Evolutionary conservation across 2,888 invertebrate species (phyloP).

Genomic region (Apeira syringaria): DNA sequence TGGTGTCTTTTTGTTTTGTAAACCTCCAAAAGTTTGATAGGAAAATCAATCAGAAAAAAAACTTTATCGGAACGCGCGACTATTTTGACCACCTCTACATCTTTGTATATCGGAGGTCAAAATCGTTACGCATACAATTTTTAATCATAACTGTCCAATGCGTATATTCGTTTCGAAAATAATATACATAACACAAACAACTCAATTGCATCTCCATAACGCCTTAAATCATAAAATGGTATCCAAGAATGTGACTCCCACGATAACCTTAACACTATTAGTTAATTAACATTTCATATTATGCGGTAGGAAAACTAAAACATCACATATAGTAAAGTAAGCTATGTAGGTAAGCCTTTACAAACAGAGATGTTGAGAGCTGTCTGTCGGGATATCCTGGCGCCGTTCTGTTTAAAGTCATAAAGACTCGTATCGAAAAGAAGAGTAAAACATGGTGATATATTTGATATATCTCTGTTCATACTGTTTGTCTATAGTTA

Average conservation of each 20-base stretch:
- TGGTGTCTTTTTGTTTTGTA: conserved; percentile 66
- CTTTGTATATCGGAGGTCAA: conserved; percentile 22
- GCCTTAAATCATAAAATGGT: conserved; percentile 64
- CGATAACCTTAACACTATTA: conserved; percentile 68
- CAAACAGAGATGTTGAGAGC: conserved; percentile 76
- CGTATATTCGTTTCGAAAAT: conserved; percentile 60
- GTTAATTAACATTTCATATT: conserved; percentile 75
- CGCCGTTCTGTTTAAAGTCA: conserved; percentile 65
- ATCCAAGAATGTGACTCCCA: conserved; percentile 73
- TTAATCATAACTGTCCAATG: conserved; percentile 70
- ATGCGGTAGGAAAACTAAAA: conserved; percentile 81
- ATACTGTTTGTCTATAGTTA: conserved; percentile 29
- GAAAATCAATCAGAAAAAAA: conserved; percentile 68
- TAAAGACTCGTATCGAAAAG: conserved; percentile 53
- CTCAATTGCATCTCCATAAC: conserved; percentile 66
- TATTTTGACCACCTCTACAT: not conserved
- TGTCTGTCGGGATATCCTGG: conserved; percentile 52
- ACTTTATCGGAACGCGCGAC: conserved; percentile 40
- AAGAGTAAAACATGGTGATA: conserved; percentile 48
- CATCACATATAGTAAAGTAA: conserved; percentile 80
- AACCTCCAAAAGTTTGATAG: conserved; percentile 83
- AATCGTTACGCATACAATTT: conserved; percentile 54
- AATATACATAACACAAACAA: conserved; percentile 61
- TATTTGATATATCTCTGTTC: conserved; percentile 67
- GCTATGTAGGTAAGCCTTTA: conserved; percentile 75